Evolutionary conservation across 1,140 invertebrate genomes (phyloP).

Genomic region (Trichogramma pretiosum): DNA sequence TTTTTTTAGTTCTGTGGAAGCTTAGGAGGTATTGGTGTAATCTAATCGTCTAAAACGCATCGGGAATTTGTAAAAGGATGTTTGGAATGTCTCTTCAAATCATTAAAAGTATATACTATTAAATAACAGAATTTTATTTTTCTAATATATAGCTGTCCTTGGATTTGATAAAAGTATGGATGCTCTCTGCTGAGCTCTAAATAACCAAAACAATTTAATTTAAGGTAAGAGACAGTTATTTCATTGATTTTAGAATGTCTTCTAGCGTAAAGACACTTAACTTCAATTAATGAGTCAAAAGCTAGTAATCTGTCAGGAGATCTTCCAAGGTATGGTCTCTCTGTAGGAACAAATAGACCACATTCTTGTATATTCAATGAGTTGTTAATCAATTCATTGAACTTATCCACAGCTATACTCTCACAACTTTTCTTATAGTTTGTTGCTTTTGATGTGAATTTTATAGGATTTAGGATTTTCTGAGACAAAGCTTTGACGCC

Average conservation of each 20-base stretch:
- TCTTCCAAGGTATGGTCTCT: constrained; percentile 25
- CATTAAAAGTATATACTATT: background rate
- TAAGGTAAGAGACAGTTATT: constrained; percentile 6
- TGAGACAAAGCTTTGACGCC: background rate
- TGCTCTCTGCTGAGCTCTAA: constrained; percentile 1
- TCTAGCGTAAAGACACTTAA: constrained; percentile 18
- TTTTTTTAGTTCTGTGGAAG: too few relatives aligned
- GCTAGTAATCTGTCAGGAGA: constrained; percentile 30
- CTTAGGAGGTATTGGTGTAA: too few relatives aligned
- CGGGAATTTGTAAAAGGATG: too few relatives aligned
- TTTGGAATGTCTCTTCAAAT: background rate
- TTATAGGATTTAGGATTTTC: background rate
- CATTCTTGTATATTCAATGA: constrained; percentile 1
- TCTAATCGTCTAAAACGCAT: too few relatives aligned
- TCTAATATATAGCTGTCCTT: background rate
- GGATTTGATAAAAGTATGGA: background rate
- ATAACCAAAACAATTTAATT: background rate
- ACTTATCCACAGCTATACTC: constrained; percentile 6
- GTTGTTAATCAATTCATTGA: constrained; percentile 1
- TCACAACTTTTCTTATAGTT: constrained; percentile 10
- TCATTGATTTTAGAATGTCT: background rate
- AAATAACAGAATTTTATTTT: background rate
- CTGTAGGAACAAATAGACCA: constrained; percentile 7
- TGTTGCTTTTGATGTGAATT: background rate
- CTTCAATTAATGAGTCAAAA: constrained; percentile 18